phyloP scores from a whole-genome alignment of 2,888 invertebrate species.

The Epiblema foenella region DNA sequence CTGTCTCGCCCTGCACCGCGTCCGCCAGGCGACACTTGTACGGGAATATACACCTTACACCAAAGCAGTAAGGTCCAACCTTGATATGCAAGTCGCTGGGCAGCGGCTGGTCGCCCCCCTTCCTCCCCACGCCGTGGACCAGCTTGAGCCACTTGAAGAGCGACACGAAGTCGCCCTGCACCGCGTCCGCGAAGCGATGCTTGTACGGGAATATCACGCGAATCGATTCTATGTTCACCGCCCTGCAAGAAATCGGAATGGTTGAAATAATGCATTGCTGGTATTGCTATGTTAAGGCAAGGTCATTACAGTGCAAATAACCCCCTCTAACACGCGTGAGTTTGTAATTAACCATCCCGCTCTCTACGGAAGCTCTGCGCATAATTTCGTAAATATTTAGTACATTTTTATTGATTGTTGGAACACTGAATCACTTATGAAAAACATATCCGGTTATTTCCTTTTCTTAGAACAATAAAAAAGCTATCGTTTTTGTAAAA shows the following conservation, averaged over 20 bases:
- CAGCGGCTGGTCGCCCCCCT: conserved; percentile 87
- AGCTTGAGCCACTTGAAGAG: conserved; percentile 97
- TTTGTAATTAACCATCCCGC: too few relatives aligned
- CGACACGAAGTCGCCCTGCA: conserved; percentile 95
- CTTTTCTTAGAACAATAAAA: too few relatives aligned
- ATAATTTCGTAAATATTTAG: too few relatives aligned
- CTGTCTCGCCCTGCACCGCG: conserved; percentile 93
- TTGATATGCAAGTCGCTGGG: conserved; percentile 96
- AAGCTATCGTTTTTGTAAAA: too few relatives aligned
- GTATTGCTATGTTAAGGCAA: too few relatives aligned
- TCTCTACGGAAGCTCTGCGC: too few relatives aligned
- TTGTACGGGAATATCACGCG: conserved; percentile 93
- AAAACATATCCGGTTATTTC: too few relatives aligned
- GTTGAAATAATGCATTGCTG: too few relatives aligned
- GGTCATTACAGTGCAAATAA: too few relatives aligned
- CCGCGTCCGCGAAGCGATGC: conserved; percentile 94
- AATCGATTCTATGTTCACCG: conserved; percentile 86
- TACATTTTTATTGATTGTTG: too few relatives aligned
- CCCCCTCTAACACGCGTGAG: too few relatives aligned
- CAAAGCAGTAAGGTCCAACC: conserved; percentile 73
- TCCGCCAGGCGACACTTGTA: conserved; percentile 83
- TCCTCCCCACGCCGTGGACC: conserved; percentile 89
- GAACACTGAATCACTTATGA: too few relatives aligned
- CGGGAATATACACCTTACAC: not conserved
- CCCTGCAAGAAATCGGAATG: conserved; percentile 61